phyloP scores from a whole-genome alignment of 2,113 vertebrate genomes.

The Ictalurus furcatus region DNA sequence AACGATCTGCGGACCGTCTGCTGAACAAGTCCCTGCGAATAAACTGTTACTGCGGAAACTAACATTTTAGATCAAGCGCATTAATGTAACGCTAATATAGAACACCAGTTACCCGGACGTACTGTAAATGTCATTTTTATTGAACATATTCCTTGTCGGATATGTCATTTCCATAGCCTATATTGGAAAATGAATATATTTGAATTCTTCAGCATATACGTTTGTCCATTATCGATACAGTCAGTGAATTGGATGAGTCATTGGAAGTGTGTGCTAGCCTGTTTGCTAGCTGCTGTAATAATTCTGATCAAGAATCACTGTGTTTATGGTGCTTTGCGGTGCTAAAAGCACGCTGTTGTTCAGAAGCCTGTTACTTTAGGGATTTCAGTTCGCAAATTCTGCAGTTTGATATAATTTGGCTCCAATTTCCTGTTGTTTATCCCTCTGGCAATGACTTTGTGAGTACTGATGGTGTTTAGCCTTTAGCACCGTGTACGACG shows the following conservation, averaged over 20 bases:
- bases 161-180: not conserved
- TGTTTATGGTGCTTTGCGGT: not conserved
- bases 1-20: not conserved
- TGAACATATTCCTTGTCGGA: not conserved
- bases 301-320: not conserved
- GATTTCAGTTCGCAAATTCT: constrained; percentile 12
- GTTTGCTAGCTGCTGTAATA: not conserved
- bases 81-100: not conserved
- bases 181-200: not conserved
- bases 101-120: not conserved
- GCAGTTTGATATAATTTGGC: constrained; percentile 5
- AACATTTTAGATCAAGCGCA: not conserved
- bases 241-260: not conserved
- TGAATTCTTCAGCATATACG: not conserved
- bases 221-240: too few species aligned
- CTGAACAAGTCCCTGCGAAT: not conserved
- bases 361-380: constrained; percentile 1
- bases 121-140: not conserved
- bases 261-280: not conserved
- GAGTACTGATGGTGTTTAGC: constrained; percentile 6
- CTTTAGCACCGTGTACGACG: too few species aligned
- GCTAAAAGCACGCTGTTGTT: not conserved
- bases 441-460: not conserved
- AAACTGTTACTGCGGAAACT: not conserved
- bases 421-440: not conserved